These are phyloP conservation scores for Hylaeus volcanicus DNA, from an alignment of 1,140 invertebrate genomes.

Conservation along the genomic window DNA sequence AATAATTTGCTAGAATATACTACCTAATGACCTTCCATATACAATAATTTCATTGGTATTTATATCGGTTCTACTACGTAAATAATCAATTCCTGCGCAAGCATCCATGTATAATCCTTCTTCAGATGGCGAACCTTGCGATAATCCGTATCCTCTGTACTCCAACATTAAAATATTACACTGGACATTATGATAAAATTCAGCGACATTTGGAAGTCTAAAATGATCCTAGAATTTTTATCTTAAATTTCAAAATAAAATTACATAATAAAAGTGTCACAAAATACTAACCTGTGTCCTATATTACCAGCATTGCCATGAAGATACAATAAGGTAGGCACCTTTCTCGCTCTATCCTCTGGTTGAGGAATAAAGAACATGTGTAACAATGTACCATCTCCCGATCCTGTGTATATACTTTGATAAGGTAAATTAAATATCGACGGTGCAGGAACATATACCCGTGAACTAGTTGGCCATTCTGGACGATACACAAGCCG, in stretches of 20 bases:
- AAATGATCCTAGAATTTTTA: constrained; percentile 2
- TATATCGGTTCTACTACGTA: constrained; percentile 89
- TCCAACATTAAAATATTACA: constrained; percentile 95
- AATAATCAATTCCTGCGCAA: constrained; percentile 91
- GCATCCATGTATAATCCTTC: constrained; percentile 94
- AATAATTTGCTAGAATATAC: constrained; percentile 11
- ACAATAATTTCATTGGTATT: constrained; percentile 92
- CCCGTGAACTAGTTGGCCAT: constrained; percentile 91
- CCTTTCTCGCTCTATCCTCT: constrained; percentile 83
- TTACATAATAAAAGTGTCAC: background rate
- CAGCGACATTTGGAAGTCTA: constrained; percentile 88
- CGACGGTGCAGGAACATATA: constrained; percentile 92
- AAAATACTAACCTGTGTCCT: constrained; percentile 88
- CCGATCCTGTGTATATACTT: constrained; percentile 88
- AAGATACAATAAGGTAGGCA: constrained; percentile 92
- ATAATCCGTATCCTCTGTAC: constrained; percentile 97
- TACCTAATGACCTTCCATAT: constrained; percentile 96
- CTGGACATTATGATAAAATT: constrained; percentile 89
- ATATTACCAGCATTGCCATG: constrained; percentile 99
- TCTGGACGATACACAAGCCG: constrained; percentile 93
- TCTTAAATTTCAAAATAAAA: constrained; percentile 1
- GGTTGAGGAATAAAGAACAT: constrained; percentile 93
- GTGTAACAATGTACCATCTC: constrained; percentile 91
- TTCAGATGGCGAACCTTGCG: constrained; percentile 93
- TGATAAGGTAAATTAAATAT: constrained; percentile 92